Evolutionary conservation across 2,797 vertebrate genomes (phyloP).

Genomic region (Falco columbarius): DNA sequence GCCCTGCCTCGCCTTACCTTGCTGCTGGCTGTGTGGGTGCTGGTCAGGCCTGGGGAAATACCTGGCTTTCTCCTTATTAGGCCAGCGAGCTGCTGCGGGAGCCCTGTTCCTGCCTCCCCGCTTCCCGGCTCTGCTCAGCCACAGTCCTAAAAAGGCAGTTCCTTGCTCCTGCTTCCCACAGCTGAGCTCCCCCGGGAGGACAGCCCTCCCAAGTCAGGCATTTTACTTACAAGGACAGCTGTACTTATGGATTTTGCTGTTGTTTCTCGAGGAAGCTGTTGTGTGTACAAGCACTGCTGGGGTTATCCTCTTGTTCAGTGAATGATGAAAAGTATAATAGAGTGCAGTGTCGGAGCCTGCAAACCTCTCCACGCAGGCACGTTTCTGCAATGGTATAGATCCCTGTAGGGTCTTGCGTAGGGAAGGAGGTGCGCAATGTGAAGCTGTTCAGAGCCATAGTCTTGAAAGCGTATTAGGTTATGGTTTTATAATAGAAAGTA

Average conservation of each 20-base stretch:
- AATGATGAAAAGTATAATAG: rapidly evolving
- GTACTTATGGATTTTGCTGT: not conserved
- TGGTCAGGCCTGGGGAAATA: not conserved
- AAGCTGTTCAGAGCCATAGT: not conserved
- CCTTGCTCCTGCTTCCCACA: constrained; percentile 50
- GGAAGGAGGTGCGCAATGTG: not conserved
- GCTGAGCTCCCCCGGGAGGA: constrained; percentile 33
- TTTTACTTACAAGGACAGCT: not conserved
- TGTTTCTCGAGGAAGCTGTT: not conserved
- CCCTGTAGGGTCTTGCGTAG: not conserved
- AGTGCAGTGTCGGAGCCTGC: not conserved
- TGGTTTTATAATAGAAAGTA: constrained; percentile 51
- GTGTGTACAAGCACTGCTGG: not conserved
- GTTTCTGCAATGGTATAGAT: rapidly evolving
- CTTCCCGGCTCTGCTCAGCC: not conserved
- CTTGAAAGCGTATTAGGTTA: constrained; percentile 42
- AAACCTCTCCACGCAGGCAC: rapidly evolving
- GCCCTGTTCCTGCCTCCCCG: not conserved
- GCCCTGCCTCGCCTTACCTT: not conserved
- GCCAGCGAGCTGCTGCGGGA: not conserved
- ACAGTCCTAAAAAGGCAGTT: constrained; percentile 68
- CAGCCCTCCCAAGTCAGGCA: not conserved
- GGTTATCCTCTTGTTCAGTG: not conserved
- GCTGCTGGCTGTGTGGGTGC: not conserved
- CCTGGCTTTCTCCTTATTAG: constrained; percentile 62